Percentiles rank a stretch among this genome's conserved stretches.
Evolutionary conservation across 2,113 vertebrate genomes (phyloP).

Genomic region (Gorsachius goisagi): DNA sequence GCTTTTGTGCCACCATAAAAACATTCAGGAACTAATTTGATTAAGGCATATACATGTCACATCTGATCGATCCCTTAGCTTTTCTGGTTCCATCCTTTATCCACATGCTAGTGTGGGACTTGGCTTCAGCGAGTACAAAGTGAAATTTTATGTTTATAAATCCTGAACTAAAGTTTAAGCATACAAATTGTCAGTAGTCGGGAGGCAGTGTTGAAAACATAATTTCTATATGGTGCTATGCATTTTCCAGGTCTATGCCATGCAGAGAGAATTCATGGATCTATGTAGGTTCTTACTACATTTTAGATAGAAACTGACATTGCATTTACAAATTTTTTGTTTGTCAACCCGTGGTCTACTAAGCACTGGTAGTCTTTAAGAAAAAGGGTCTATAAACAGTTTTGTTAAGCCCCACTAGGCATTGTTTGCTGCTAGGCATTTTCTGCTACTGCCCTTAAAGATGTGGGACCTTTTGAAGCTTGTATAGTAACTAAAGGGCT

Average conservation of each 20-base stretch:
- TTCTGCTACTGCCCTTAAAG: not conserved
- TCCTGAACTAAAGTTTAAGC: not conserved
- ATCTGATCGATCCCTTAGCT: not conserved
- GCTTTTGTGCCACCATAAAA: not conserved
- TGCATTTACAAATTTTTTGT: not conserved
- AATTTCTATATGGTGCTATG: not conserved
- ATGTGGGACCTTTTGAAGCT: not conserved
- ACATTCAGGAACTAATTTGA: not conserved
- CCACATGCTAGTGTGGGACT: not conserved
- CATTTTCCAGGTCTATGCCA: not conserved
- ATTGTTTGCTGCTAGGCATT: not conserved
- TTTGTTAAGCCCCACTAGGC: not conserved
- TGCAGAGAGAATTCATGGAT: not conserved
- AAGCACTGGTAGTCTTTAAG: not conserved
- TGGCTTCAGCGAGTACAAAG: not conserved
- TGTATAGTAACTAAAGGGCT: not conserved
- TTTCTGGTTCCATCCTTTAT: not conserved
- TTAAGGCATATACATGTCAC: rapidly evolving
- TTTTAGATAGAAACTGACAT: not conserved
- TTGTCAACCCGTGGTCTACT: not conserved
- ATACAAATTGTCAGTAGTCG: not conserved
- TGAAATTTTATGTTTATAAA: not conserved
- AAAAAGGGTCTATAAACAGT: not conserved
- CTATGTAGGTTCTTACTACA: not conserved
- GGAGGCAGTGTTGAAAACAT: not conserved